Evolutionary conservation across 64 coral and sea anemone genomes (phyloP).

Genomic region (Montipora sp.): DNA sequence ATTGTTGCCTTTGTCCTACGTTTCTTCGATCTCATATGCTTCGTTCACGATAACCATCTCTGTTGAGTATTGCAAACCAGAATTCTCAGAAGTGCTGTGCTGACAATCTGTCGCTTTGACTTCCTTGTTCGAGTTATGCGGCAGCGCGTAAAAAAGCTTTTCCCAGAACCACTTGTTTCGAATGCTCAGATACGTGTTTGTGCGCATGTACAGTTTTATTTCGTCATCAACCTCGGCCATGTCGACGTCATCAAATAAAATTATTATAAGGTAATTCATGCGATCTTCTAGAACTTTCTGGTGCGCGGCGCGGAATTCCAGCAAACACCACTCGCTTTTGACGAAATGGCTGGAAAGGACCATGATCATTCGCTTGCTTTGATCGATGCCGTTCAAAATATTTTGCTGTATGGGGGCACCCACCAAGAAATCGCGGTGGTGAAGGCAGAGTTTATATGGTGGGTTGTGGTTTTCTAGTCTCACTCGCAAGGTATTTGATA

Average conservation of each 20-base stretch:
- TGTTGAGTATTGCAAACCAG: neutral
- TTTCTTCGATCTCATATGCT: neutral
- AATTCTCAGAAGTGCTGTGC: neutral
- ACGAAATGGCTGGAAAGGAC: conserved; percentile 73
- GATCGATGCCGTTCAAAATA: conserved; percentile 68
- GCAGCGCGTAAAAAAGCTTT: conserved; percentile 73
- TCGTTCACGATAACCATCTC: neutral
- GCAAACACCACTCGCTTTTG: conserved; percentile 88
- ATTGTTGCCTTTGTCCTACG: neutral
- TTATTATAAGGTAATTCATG: conserved; percentile 80
- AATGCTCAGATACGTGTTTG: conserved; percentile 85
- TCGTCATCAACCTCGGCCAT: conserved; percentile 76
- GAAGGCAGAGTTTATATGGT: conserved; percentile 75
- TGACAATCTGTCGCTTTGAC: neutral
- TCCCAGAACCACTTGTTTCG: conserved; percentile 89
- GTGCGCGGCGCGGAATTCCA: conserved; percentile 91
- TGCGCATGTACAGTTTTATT: conserved; percentile 81
- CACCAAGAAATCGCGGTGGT: conserved; percentile 73
- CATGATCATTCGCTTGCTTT: conserved; percentile 78
- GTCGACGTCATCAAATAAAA: conserved; percentile 76
- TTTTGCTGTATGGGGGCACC: conserved; percentile 74
- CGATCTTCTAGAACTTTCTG: conserved; percentile 79
- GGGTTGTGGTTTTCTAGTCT: conserved; percentile 65
- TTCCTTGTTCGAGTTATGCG: conserved; percentile 8
- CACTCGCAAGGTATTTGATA: conserved; percentile 38